Evolutionary conservation across 2,113 vertebrate genomes (phyloP).

Genomic region (Cottus gobio): DNA sequence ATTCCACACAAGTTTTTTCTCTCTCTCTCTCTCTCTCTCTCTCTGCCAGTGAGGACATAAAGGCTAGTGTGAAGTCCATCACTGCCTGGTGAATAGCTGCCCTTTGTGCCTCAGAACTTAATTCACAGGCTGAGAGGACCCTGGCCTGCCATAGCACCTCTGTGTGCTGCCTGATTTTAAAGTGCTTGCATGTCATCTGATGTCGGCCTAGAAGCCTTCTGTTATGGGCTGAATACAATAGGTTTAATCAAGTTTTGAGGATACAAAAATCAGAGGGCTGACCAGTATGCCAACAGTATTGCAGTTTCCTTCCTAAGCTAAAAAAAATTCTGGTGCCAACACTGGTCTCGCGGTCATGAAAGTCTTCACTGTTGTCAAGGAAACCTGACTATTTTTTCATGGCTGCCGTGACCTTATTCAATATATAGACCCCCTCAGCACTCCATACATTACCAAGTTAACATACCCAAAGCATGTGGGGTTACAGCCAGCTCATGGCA

Average conservation of each 20-base stretch:
- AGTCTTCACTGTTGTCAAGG: slow-evolving; percentile 62
- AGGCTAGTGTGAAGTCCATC: slow-evolving; percentile 79
- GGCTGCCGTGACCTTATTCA: slow-evolving; percentile 52
- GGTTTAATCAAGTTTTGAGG: slow-evolving; percentile 16
- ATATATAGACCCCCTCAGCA: slow-evolving; percentile 27
- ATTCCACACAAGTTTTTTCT: slow-evolving; percentile 43
- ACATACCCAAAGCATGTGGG: slow-evolving; percentile 21
- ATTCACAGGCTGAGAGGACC: slow-evolving; percentile 79
- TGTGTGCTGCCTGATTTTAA: slow-evolving; percentile 75
- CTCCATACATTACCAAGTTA: slow-evolving; percentile 30
- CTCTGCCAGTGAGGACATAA: slow-evolving; percentile 73
- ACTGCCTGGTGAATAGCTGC: slow-evolving; percentile 75
- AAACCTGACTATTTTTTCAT: slow-evolving; percentile 50
- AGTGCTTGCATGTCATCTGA: slow-evolving; percentile 45
- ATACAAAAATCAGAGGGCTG: slow-evolving; percentile 21
- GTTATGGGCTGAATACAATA: slow-evolving; percentile 25
- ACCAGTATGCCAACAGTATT: neutral
- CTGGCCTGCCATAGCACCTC: slow-evolving; percentile 70
- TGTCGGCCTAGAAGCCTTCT: slow-evolving; percentile 47
- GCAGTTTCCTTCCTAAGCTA: neutral
- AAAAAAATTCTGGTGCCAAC: slow-evolving; percentile 29
- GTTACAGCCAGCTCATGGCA: slow-evolving; percentile 14
- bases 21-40: slow-evolving; percentile 26
- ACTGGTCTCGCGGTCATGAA: slow-evolving; percentile 30
- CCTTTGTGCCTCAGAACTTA: slow-evolving; percentile 80